Conservation (phyloP, 2,888 invertebrate genomes). For the Spatulosminthurus flaviceps region DNA sequence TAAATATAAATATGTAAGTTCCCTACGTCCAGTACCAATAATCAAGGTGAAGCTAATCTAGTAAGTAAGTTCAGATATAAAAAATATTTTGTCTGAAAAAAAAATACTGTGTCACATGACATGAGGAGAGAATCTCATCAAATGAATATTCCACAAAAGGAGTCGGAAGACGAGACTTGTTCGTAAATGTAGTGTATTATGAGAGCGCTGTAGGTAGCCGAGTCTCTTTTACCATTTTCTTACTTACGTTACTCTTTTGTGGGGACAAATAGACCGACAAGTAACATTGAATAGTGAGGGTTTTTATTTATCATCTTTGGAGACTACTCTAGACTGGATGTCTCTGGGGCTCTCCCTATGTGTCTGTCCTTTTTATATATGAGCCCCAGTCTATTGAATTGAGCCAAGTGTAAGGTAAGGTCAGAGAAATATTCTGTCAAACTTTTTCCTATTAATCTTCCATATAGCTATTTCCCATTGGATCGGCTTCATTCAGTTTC, state of each 20-base stretch:
- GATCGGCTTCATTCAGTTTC: conserved; percentile 44
- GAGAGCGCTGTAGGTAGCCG: conserved; percentile 35
- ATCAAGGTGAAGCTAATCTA: conserved; percentile 18
- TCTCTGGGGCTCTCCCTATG: conserved; percentile 20
- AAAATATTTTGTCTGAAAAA: not conserved
- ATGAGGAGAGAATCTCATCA: conserved; percentile 23
- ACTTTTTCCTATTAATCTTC: conserved; percentile 47
- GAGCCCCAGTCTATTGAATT: conserved; percentile 6
- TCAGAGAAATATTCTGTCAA: conserved; percentile 37
- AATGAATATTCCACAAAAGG: conserved; percentile 33
- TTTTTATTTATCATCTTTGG: conserved; percentile 44
- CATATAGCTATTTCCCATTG: conserved; percentile 43
- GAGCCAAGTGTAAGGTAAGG: conserved; percentile 22
- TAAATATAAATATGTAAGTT: not conserved
- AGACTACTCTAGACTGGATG: conserved; percentile 31
- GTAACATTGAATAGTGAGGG: conserved; percentile 37
- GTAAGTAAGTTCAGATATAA: not conserved
- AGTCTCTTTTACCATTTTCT: conserved; percentile 32
- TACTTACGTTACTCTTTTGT: conserved; percentile 22
- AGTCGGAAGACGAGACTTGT: conserved; percentile 31
- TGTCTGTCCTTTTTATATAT: conserved; percentile 3
- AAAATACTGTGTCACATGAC: conserved; percentile 22
- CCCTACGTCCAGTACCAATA: not conserved
- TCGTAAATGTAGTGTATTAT: conserved; percentile 41
- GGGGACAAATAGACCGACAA: conserved; percentile 31